These are phyloP conservation scores for Danio kyathit DNA, from an alignment of 2,797 vertebrate species.

Conservation along the genomic window DNA sequence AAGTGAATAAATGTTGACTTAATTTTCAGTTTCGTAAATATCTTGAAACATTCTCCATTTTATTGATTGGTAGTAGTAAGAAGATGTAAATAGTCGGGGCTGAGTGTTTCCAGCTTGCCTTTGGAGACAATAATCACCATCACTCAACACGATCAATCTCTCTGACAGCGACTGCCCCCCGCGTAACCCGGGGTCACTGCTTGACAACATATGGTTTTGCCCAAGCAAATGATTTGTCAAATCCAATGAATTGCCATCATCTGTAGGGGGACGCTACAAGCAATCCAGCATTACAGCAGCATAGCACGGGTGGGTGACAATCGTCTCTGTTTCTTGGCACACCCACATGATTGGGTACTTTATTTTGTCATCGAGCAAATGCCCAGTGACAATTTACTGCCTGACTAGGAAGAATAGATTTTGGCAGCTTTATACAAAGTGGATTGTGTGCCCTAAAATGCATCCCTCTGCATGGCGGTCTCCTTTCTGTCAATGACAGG, in stretches of 20 bases:
- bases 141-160: slow-evolving; percentile 45
- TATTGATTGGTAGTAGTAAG: background rate
- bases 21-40: background rate
- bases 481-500: slow-evolving; percentile 32
- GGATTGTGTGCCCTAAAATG: slow-evolving; percentile 34
- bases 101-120: slow-evolving; percentile 10
- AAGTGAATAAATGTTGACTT: background rate
- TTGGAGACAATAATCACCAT: slow-evolving; percentile 25
- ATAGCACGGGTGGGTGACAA: slow-evolving; percentile 22
- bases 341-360: slow-evolving; percentile 45
- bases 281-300: slow-evolving; percentile 27
- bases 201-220: slow-evolving; percentile 50
- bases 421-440: slow-evolving; percentile 26
- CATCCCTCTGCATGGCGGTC: slow-evolving; percentile 14
- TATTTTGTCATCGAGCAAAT: slow-evolving; percentile 31
- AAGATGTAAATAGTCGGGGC: background rate
- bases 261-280: slow-evolving; percentile 11
- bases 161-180: slow-evolving; percentile 19
- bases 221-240: slow-evolving; percentile 49
- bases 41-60: background rate
- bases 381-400: slow-evolving; percentile 39
- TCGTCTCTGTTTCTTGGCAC: slow-evolving; percentile 24
- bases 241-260: slow-evolving; percentile 37
- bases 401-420: slow-evolving; percentile 40
- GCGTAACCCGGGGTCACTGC: slow-evolving; percentile 23